These are phyloP conservation scores for Gallinago solitaria DNA, from an alignment of 2,797 vertebrate species.

Conservation along the genomic window DNA sequence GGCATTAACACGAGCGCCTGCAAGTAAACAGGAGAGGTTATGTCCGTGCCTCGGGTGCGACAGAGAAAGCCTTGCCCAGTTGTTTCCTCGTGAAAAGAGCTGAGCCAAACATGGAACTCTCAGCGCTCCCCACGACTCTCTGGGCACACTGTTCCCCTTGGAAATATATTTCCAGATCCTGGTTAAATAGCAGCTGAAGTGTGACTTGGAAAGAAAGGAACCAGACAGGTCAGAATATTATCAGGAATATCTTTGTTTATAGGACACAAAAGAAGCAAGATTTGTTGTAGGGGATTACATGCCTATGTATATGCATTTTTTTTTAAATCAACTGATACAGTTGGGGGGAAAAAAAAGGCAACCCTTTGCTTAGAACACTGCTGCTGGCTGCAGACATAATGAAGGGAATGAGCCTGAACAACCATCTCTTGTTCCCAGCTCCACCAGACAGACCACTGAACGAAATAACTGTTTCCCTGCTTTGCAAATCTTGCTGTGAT, in stretches of 20 bases:
- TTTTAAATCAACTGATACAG: neutral
- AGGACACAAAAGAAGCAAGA: neutral
- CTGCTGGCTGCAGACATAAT: neutral
- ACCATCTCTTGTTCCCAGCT: neutral
- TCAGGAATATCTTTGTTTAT: neutral
- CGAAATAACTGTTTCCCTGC: neutral
- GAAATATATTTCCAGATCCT: neutral
- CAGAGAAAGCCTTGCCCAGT: neutral
- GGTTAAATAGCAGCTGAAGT: neutral
- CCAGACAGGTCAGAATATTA: accelerated
- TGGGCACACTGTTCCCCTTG: neutral
- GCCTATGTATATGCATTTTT: neutral
- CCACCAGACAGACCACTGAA: neutral
- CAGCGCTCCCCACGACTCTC: neutral
- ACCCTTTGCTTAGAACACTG: neutral
- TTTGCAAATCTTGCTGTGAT: neutral
- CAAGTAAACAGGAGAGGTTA: constrained; percentile 64
- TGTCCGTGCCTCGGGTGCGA: neutral
- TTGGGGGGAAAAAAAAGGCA: neutral
- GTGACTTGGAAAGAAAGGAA: neutral
- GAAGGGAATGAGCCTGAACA: neutral
- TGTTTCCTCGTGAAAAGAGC: neutral
- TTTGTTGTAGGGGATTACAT: neutral
- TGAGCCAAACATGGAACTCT: accelerated
- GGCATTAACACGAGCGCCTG: constrained; percentile 96